Percentiles rank a stretch among this genome's conserved stretches.
Conservation (phyloP, 2,888 invertebrate genomes). For the Sipha maydis region DNA sequence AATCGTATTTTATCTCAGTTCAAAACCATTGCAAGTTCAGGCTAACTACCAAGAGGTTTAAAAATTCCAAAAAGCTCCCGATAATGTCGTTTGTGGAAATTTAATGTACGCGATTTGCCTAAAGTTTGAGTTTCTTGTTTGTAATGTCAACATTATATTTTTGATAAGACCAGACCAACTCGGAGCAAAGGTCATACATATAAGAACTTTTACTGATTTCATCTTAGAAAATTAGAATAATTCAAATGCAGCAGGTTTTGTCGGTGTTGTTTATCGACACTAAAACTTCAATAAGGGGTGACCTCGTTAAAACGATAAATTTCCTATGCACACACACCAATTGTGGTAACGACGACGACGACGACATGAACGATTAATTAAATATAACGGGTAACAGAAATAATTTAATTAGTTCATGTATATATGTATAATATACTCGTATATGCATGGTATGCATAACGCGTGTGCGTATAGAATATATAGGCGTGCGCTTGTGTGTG, state of each 20-base stretch:
- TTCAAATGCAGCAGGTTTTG: conserved; percentile 9
- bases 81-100: neutral
- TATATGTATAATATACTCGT: too few species aligned
- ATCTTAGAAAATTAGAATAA: conserved; percentile 24
- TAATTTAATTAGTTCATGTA: neutral
- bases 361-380: neutral
- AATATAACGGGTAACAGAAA: neutral
- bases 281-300: neutral
- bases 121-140: neutral
- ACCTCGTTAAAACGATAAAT: conserved; percentile 10
- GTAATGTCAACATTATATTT: neutral
- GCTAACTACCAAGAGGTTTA: neutral
- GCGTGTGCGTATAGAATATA: neutral
- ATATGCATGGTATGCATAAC: neutral
- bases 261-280: neutral
- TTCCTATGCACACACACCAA: neutral
- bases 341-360: neutral
- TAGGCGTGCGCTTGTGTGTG: neutral
- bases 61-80: neutral
- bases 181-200: neutral
- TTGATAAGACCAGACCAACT: neutral
- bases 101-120: neutral
- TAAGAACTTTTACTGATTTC: conserved; percentile 27
- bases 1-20: neutral
- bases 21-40: neutral